Base-by-base conservation (phyloP, 2,888 invertebrate species). In the Colletes collaris region DNA sequence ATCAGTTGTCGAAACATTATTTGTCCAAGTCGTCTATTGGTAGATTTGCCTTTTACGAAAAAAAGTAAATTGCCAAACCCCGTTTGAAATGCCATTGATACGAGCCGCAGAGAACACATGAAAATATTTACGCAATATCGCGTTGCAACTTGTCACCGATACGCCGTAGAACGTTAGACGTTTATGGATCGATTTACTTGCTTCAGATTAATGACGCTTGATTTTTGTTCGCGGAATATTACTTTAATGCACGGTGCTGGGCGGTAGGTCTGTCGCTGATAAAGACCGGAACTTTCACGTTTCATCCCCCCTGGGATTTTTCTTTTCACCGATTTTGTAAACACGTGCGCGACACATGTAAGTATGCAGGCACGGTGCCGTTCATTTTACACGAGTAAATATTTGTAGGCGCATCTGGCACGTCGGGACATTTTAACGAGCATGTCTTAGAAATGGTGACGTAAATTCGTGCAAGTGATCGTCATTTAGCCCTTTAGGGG, bases 281-380 rank as follows among this genome's bases (percentile, higher is more conserved):
- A 7, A 40, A 11, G 10, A 58, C 11, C 55, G 49, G 56, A 76
- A 66, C 37, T 59, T 35, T 2, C 40, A 2, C 35, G 16, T n/a
- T 16, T 16, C 58, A 2, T 5, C 64, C 37, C 37, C 16, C 4
- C 16, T 16, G 35, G 56, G 37, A 56, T 55, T 46, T 4, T 40
- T 64, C n/a, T 35, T 63, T 19, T 27, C n/a, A 7, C 40, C 59
- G 40, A 79, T 81, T 46, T 56, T 44, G 10, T 65, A 68, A 72
- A 79, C 81, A 79, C 60, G 56, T 81, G 81, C 16, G 19, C 53
- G 56, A 76, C 79, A 79, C 55, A 35, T 27, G 27, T 27, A 27
- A 27, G 27, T 27, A 16, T 16, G 16, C 16, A 27, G 27, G 27
- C 27, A 27, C 27, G 27, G 27, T 79, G 81, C 65, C 67, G 52